Evolutionary conservation across 2,888 invertebrate genomes (phyloP), one percentile per base, ranked within the genome.

Genomic region (Gryllus longicercus): DNA sequence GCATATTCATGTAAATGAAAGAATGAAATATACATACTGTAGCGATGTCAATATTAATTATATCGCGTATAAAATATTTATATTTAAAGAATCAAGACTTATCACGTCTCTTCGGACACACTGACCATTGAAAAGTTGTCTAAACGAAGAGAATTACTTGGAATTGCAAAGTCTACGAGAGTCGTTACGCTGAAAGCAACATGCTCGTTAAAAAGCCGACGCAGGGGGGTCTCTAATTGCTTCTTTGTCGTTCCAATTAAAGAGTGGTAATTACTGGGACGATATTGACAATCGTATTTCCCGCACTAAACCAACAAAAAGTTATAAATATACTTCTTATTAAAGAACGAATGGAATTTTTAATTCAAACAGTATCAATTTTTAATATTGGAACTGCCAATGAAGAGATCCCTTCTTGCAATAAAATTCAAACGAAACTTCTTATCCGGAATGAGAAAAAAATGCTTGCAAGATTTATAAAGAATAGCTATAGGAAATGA

Each of bases 401-500:
- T 63, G 38, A 38, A 38, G 63, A 63, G 63, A 63, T 63, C 63
- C n/a, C n/a, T 63, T 63, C n/a, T 63, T n/a, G 63, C 63, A 63
- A 63, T 63, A 63, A 63, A 63, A 63, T 63, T 63, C 63, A 63
- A 63, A 63, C n/a, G 63, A 63, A 63, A 18, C n/a, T 63, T 63
- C 63, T 63, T 63, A 63, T 63, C 14, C 63, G 63, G 63, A 63
- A 63, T 63, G 63, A 63, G 63, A 63, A 63, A 63, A 38, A 63
- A 63, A 63, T n/a, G 63, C 63, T 14, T n/a, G 63, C 63, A 63
- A 63, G 63, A 63, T 63, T 63, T 63, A 63, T 63, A 63, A 63
- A 63, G 63, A 63, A 63, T 63, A 63, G 63, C 63, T 63, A 63
- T 18, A 63, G 63, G 63, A 63, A 63, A 63, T 63, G 63, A 63